Evolutionary conservation across 1,140 invertebrate genomes (phyloP), one percentile per base, ranked within the genome.

Genomic region (Drepana arcuata): DNA sequence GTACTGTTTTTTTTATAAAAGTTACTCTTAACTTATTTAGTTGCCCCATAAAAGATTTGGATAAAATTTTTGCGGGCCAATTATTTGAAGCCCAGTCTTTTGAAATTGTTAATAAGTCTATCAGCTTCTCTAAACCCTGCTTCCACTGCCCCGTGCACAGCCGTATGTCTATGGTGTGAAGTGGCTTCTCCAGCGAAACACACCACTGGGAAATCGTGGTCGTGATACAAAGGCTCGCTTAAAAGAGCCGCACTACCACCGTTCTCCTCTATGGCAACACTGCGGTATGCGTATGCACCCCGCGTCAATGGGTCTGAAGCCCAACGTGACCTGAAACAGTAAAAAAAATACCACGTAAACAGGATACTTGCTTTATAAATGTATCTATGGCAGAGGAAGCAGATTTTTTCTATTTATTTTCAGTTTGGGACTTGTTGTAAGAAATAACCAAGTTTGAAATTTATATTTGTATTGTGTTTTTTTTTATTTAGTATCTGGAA

Each of bases 141-240:
- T 71, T 92, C 89, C 2, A 94, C 78, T 1, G 93, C 94, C 5
- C 93, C 93, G 67, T 95, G 93, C 2, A 92, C 93, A 1, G 91
- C 92, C 4, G 89, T 90, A 63, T 89, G 93, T 61, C 85, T 88
- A 48, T 87, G 80, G 15, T 86, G 69, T 42, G 90, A 87, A 0
- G 90, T 89, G 0, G 90, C 89, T 74, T 92, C 91, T 0, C 91
- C 91, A n/a, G 88, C 91, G 57, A 93, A 92, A 39, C 89, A 83
- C 1, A 92, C 51, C 4, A 88, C 67, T 3, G 87, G 86, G 48
- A 82, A 84, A 3, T 74, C 74, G 42, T 61, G 52, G 1, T 55
- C 46, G 47, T 84, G 78, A 11, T 67, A 46, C 15, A 92, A 52
- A 1, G 90, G 89, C 7, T 84, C 64, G 12, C 86, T 86, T 35